Conservation (phyloP, 1,140 invertebrate genomes). For the Heliconius nattereri region DNA sequence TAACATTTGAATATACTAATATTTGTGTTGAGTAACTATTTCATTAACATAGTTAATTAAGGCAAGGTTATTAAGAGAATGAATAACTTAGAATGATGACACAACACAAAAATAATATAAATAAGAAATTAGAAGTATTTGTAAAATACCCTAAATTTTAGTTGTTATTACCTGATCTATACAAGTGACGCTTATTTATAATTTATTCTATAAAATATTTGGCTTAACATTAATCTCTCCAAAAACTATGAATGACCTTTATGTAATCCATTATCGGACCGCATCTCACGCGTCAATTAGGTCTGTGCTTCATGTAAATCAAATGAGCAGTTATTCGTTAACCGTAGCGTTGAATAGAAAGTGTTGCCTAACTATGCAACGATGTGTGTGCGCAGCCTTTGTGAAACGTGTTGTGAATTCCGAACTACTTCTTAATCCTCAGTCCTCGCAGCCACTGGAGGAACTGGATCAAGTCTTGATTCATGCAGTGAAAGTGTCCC, state of each 20-base stretch:
- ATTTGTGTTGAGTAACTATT: background rate
- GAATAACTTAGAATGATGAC: background rate
- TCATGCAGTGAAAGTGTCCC: conserved; percentile 72
- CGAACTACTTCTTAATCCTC: conserved; percentile 52
- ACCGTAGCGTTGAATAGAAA: conserved; percentile 60
- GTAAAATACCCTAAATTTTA: background rate
- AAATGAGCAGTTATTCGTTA: conserved; percentile 44
- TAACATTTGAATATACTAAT: background rate
- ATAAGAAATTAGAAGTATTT: too few species aligned
- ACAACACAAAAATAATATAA: background rate
- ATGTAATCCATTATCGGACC: conserved; percentile 28
- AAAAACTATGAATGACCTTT: background rate
- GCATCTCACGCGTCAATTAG: conserved; percentile 36
- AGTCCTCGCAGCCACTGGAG: conserved; percentile 51
- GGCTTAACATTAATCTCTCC: background rate
- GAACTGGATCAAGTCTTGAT: conserved; percentile 63
- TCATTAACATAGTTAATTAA: background rate
- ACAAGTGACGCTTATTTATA: too few species aligned
- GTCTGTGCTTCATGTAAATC: conserved; percentile 44
- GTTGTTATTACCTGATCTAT: too few species aligned
- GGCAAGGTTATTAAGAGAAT: background rate
- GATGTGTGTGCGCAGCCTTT: conserved; percentile 54
- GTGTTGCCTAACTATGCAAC: conserved; percentile 60
- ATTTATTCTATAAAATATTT: background rate
- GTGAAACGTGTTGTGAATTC: conserved; percentile 61